Evolutionary conservation across 2,113 vertebrate species (phyloP), one percentile per base, ranked within the genome.

Genomic region (Barnardius zonarius): DNA sequence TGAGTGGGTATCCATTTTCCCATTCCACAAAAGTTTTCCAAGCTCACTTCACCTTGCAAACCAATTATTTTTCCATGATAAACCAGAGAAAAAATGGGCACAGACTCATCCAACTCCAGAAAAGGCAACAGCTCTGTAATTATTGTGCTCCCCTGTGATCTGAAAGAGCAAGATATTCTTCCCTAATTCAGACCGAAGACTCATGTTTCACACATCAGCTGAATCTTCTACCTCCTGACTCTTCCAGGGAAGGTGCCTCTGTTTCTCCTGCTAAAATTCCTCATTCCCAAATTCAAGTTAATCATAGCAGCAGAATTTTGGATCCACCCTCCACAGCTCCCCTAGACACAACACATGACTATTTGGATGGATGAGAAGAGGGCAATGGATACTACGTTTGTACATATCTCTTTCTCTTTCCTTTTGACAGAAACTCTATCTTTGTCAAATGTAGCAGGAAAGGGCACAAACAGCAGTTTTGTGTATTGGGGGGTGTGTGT

Each of bases 401-500:
- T 75, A 64, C 63, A 72, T 61, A 59, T 74, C 44, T 66, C 64
- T 70, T 74, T 83, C 62, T 54, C 17, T 22, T 61, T 79, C 75
- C 79, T 92, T 86, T 96, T 83, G 54, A 83, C 67, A 93, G 72
- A 83, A 88, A 76, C 31, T 88, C 44, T 48, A 2, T 28, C 33
- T 88, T 78, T 39, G 51, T 62, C 85, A 69, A 77, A 46, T 6
- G 20, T 33, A 68, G 51, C 5, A 87, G 28, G 33, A 70, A 91
- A 64, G 4, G 46, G 16, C 44, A 74, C n/a, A 74, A 74, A 49
- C 46, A 24, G 11, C 63, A 81, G 24, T 30, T 5, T 25, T 62
- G 48, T 33, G 23, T 37, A 17, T 64, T 0, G 5, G 9, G 3
- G 11, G 2, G 14, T 3, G 2, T 35, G 10, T 14, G 18, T 9